Evolutionary conservation across 1,140 invertebrate species (phyloP).

Genomic region (Temnothorax curvispinosus): DNA sequence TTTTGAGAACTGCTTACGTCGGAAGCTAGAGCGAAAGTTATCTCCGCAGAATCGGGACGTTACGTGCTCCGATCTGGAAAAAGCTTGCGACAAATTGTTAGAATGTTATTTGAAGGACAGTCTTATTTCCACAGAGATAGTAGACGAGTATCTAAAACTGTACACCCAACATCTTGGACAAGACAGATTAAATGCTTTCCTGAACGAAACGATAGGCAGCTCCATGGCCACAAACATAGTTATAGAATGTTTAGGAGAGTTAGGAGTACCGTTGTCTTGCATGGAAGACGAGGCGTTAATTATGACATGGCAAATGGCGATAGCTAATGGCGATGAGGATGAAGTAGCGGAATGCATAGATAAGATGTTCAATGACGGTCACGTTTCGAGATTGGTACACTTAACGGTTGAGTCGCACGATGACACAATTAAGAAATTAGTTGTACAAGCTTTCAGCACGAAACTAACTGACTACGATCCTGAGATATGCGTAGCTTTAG

Average conservation of each 20-base stretch:
- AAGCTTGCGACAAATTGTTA: constrained; percentile 80
- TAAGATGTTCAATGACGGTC: constrained; percentile 79
- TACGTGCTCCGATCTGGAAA: constrained; percentile 70
- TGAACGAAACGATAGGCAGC: constrained; percentile 70
- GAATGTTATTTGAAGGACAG: constrained; percentile 77
- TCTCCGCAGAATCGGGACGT: constrained; percentile 51
- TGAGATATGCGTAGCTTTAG: constrained; percentile 84
- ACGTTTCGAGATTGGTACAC: constrained; percentile 72
- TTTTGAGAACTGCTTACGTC: constrained; percentile 79
- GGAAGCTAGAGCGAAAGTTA: constrained; percentile 69
- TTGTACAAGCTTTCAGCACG: constrained; percentile 83
- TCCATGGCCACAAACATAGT: constrained; percentile 75
- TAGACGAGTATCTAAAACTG: constrained; percentile 77
- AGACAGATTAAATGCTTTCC: constrained; percentile 77
- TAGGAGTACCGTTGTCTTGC: constrained; percentile 67
- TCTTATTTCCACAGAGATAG: constrained; percentile 63
- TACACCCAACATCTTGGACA: constrained; percentile 76
- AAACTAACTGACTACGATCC: constrained; percentile 83
- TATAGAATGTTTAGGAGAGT: constrained; percentile 72
- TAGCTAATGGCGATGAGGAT: constrained; percentile 75
- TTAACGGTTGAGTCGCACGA: constrained; percentile 71
- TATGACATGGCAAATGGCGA: constrained; percentile 79
- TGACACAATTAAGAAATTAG: constrained; percentile 81
- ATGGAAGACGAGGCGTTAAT: constrained; percentile 79
- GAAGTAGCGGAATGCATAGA: constrained; percentile 77